A percentile compares a stretch with the other conserved stretches of the same genome.
These are phyloP conservation scores for Drosophila jambulina DNA, from an alignment of 1,140 invertebrate species.

Conservation along the genomic window DNA sequence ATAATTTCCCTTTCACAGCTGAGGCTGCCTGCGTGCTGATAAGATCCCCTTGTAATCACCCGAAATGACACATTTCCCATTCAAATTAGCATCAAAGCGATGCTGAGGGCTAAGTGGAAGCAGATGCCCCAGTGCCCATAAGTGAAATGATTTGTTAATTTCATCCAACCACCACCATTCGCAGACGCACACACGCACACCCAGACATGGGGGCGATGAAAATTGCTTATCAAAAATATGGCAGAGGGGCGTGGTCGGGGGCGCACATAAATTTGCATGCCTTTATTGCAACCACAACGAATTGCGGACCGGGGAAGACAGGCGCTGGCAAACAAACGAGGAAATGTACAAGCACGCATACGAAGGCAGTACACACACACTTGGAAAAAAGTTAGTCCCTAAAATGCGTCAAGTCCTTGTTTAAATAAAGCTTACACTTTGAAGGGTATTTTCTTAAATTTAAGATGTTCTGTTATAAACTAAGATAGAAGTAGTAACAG, in stretches of 20 bases:
- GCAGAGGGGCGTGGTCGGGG: constrained; percentile 17
- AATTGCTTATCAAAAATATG: constrained; percentile 82
- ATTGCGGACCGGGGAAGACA: constrained; percentile 47
- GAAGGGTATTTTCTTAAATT: not conserved
- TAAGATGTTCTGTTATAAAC: not conserved
- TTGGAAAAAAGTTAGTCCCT: not conserved
- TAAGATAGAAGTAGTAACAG: too few species aligned
- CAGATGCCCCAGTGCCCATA: constrained; percentile 44
- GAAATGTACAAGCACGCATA: constrained; percentile 34
- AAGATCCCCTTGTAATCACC: constrained; percentile 67
- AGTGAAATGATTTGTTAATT: constrained; percentile 80
- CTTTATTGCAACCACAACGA: constrained; percentile 77
- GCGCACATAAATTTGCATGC: constrained; percentile 75
- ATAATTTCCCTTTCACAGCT: constrained; percentile 14
- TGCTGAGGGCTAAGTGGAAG: constrained; percentile 57
- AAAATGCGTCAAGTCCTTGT: not conserved
- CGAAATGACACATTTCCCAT: constrained; percentile 78
- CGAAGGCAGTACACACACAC: constrained; percentile 5
- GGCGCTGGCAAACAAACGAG: constrained; percentile 54
- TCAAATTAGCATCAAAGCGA: constrained; percentile 80
- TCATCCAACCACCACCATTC: constrained; percentile 53
- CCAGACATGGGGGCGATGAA: constrained; percentile 40
- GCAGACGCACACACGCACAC: constrained; percentile 13
- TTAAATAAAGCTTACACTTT: too few species aligned
- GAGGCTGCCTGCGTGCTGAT: constrained; percentile 49